Evolutionary conservation across 92 coral and sea anemone genomes (phyloP), one percentile per base, ranked within the genome.

Genomic region (Umimayanthus kanabou): DNA sequence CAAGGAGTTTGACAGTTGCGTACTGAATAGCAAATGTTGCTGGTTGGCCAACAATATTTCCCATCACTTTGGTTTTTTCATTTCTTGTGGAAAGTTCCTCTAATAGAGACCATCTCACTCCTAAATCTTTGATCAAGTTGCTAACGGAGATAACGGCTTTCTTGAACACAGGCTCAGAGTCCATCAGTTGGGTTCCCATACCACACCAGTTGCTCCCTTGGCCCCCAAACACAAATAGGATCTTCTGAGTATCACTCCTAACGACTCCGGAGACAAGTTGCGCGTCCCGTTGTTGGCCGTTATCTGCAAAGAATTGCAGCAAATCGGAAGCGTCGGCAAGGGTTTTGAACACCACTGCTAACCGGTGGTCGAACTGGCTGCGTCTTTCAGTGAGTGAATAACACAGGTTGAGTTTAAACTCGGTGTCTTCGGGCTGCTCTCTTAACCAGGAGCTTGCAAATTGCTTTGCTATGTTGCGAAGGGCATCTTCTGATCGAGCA

Each of bases 141-240:
- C 79, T 92, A n/a, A 96, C 87, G n/a, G 85, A 65, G 20, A 73
- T 66, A 29, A 96, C 70, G 26, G 92, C 78, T 39, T 92, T 88
- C 72, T 73, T 77, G 85, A 96, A 96, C 25, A 75, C 88, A 30
- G 94, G 93, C 74, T 94, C 98, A 39, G n/a, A 23, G 37, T 85
- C 87, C 55, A 96, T 93, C 86, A 96, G 43, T 58, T 93, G 95
- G n/a, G 86, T 88, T 50, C 96, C 98, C 98, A 96, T 96, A 6
- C 89, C 98, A 43, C 88, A 79, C 98, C 98, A 96, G 45, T 93
- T 90, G 26, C 90, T 73, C 3, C 98, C 98, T 65, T 93, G 96
- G 0, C 98, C 98, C 22, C 96, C 96, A 84, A 93, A 96, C 50
- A 96, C 85, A 88, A 96, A 96, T 8, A 90, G 93, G 13, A 96